Evolutionary conservation across 2,888 invertebrate species (phyloP).

Genomic region (Palloptera scutellata): DNA sequence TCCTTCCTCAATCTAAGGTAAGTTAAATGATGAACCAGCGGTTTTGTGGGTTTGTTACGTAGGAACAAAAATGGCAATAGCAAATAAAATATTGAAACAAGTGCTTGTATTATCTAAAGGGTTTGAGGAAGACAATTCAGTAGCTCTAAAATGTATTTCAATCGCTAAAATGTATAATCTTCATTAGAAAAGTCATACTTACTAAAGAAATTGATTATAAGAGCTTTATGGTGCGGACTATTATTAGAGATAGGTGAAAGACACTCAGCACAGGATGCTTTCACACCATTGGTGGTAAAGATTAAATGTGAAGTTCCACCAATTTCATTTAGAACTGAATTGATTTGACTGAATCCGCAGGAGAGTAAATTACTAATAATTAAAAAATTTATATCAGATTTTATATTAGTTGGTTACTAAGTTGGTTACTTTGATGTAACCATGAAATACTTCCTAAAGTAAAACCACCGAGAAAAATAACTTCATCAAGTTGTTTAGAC

Average conservation of each 20-base stretch:
- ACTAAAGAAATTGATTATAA: not conserved
- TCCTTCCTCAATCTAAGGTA: not conserved
- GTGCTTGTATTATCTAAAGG: not conserved
- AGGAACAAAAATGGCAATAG: slow-evolving; percentile 12
- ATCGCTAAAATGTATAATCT: slow-evolving; percentile 2
- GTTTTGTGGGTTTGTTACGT: not conserved
- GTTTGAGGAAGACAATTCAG: not conserved
- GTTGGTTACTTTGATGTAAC: not conserved
- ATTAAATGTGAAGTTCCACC: not conserved
- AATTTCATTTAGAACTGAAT: slow-evolving; percentile 1
- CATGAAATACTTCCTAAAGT: slow-evolving; percentile 9
- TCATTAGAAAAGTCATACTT: not conserved
- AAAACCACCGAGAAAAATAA: slow-evolving; percentile 12
- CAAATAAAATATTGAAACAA: too few species aligned
- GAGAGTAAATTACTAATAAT: slow-evolving; percentile 15
- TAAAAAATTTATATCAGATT: too few species aligned
- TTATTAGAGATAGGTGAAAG: not conserved
- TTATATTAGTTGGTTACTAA: too few species aligned
- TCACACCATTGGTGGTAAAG: not conserved
- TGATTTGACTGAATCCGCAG: not conserved
- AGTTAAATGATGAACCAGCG: not conserved
- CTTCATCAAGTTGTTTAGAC: slow-evolving; percentile 2
- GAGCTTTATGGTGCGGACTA: too few species aligned
- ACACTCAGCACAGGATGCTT: not conserved
- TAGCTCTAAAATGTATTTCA: not conserved